A percentile compares a stretch with the other conserved stretches of the same genome.
These are phyloP conservation scores for Pseudochirops cupreus DNA, from an alignment of 2,797 vertebrate genomes.

Conservation along the genomic window DNA sequence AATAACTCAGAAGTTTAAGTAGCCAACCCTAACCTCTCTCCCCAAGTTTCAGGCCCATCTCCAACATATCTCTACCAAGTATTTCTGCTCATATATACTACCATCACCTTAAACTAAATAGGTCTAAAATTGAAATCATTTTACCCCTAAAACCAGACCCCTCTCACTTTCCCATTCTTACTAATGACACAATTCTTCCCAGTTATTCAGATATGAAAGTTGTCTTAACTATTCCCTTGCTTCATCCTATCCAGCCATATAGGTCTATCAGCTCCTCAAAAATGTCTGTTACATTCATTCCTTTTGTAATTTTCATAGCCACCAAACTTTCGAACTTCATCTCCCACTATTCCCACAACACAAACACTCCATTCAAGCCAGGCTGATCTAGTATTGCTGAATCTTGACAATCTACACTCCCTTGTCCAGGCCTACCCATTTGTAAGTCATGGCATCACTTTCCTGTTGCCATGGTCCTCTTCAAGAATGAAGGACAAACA, in stretches of 20 bases:
- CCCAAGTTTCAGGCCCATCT: neutral
- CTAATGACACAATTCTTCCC: neutral
- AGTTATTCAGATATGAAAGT: neutral
- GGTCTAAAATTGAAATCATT: neutral
- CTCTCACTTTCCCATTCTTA: neutral
- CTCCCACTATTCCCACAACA: rapidly evolving
- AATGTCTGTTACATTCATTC: neutral
- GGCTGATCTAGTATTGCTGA: neutral
- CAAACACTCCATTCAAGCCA: neutral
- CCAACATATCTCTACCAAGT: neutral
- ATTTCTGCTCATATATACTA: neutral
- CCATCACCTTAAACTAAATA: neutral
- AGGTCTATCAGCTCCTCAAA: neutral
- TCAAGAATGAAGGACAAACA: no score
- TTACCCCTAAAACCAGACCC: neutral
- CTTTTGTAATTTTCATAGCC: neutral
- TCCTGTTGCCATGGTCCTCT: no score
- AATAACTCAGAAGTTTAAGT: neutral
- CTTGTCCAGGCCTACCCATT: neutral
- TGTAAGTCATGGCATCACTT: no score
- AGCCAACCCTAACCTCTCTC: neutral
- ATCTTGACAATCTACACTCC: neutral
- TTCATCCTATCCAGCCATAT: neutral
- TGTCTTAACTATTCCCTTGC: neutral
- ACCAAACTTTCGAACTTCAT: neutral